Evolutionary conservation across 2,113 vertebrate species (phyloP), one percentile per base, ranked within the genome.

Genomic region (Stictonetta naevosa): DNA sequence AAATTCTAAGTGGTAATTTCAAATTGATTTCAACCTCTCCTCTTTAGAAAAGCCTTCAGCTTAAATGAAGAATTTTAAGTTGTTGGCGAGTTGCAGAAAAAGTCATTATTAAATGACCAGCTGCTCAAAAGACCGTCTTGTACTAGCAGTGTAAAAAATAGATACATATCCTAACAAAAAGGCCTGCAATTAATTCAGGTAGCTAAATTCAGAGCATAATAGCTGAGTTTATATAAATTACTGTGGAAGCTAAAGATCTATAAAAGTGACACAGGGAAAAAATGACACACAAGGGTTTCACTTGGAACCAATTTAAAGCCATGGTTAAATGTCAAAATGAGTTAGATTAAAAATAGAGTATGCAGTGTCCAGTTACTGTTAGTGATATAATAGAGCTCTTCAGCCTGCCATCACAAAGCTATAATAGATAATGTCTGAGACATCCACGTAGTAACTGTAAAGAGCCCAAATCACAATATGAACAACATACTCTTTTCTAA

Each of bases 11-110:
- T 29, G 83, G 50, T 55, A 74, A 88, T 58, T 94, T 93, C 48
- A 85, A 89, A 69, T 62, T 83, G 40, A 83, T 92, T 94, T 92
- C 52, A 56, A 23, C 21, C 29, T 83, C n/a, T 59, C 25, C 8
- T 63, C n/a, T 73, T 72, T 48, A n/a, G 19, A 83, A 69, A 72
- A 90, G 22, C 7, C 42, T 74, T 80, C n/a, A 42, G 26, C 23
- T 78, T 82, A 82, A 74, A 84, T n/a, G 38, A 88, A 67, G 26
- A 15, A 55, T 75, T 93, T 82, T 28, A 94, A 79, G 44, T 68
- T 75, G 36, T 28, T 52, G 77, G 10, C 0, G 1, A 60, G 20
- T 72, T 79, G 62, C 46, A 86, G 69, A 82, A 38, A 38, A 38
- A 38, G 38, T 78, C 17, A 11, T 88, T 88, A 63, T 90, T 91